phyloP scores from a whole-genome alignment of 2,888 invertebrate genomes.

The Scaptodrosophila latifasciaeformis region DNA sequence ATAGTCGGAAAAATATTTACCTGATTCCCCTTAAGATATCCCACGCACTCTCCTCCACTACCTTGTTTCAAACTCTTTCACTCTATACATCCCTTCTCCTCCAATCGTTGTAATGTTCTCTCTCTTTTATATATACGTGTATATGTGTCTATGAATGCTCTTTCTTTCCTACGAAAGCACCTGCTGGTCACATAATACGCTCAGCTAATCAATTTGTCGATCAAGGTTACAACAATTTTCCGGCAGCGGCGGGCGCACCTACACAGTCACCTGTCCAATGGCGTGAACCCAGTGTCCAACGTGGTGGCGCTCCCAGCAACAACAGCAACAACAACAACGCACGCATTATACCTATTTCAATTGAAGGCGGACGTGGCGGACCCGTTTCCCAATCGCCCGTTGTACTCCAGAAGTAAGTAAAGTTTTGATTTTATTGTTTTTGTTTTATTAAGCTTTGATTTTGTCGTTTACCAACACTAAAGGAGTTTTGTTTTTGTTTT shows the following conservation, averaged over 20 bases:
- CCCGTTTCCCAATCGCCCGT: conserved; percentile 72
- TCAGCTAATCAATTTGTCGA: conserved; percentile 76
- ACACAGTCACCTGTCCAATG: conserved; percentile 18
- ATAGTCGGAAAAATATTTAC: neutral
- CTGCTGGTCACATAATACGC: conserved; percentile 72
- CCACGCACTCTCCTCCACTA: conserved; percentile 37
- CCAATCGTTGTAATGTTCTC: conserved; percentile 53
- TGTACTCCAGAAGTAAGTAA: conserved; percentile 74
- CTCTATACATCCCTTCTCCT: conserved; percentile 21
- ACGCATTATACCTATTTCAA: conserved; percentile 80
- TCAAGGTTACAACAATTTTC: conserved; percentile 74
- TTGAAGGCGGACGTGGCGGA: conserved; percentile 76
- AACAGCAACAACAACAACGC: conserved; percentile 54
- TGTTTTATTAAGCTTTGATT: conserved; percentile 18
- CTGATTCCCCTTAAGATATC: conserved; percentile 6
- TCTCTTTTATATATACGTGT: conserved; percentile 39
- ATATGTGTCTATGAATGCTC: conserved; percentile 66
- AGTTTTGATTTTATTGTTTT: neutral
- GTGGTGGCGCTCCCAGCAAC: conserved; percentile 73
- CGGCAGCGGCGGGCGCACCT: conserved; percentile 27
- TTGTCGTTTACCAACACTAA: conserved; percentile 52
- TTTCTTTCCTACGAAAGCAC: conserved; percentile 65
- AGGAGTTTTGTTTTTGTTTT: conserved; percentile 4
- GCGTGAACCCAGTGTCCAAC: conserved; percentile 70
- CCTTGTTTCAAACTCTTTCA: conserved; percentile 1